Base-by-base conservation (phyloP, 2,113 vertebrate genomes). In the Panthera uncia region DNA sequence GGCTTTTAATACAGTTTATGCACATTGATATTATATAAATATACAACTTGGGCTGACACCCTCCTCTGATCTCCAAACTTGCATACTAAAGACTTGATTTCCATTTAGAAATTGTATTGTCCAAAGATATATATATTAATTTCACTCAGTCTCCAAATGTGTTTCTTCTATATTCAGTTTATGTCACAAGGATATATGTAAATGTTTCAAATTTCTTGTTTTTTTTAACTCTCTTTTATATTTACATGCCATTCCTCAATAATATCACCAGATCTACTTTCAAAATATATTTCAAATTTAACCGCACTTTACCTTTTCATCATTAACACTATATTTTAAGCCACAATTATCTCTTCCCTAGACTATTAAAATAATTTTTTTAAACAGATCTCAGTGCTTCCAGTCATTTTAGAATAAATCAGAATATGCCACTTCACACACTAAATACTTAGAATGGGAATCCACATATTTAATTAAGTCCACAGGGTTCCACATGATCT, bases 151-250 rank as follows among this genome's bases (percentile, higher is more conserved):
- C 65, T 81, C 33, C 36, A 57, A 68, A 57, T 29, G 4, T 50
- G 36, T 1, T 73, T 5, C 36, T 57, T 82, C 38, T 9, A 31
- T 16, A 10, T 27, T 68, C 3, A 57, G 19, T 33, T 55, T 31
- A 61, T 21, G 0, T 4, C 3, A 84, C 1, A 25, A 23, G 0
- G 3, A 33, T 52, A 21, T 7, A 21, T 11, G 5, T 19, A 90
- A 89, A 11, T 61, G 10, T 2, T 91, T 81, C 36, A 89, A 15
- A 95, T 61, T 31, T 6, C 15, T 86, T 31, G 21, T 15, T 5
- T 71, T 41, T 45, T 61, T n/a, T 68, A 85, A 18, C 3, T 57
- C 31, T 27, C 23, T 81, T 7, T 93, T 19, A 31, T 21, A n/a
- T 11, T 52, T 21, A 88, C 12, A 86, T 8, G 4, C 23, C 1